Conservation (phyloP, 2,113 vertebrate species). For the Apistogramma diplotaenia region DNA sequence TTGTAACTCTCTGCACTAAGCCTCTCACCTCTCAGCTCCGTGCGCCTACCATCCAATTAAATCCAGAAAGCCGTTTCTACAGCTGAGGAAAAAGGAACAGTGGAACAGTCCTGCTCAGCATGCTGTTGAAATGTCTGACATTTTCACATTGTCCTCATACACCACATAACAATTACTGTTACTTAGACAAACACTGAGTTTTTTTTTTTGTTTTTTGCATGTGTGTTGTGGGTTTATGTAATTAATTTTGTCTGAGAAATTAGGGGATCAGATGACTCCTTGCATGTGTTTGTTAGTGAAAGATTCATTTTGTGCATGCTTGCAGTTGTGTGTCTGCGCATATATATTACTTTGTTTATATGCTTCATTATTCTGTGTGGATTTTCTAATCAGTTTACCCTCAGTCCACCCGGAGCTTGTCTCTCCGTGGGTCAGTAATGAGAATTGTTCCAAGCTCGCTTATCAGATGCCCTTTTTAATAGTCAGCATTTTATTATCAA, state of each 20-base stretch:
- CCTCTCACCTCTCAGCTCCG: constrained; percentile 66
- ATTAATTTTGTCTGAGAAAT: not conserved
- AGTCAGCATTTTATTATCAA: constrained; percentile 50
- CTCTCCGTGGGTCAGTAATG: constrained; percentile 58
- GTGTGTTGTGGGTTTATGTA: not conserved
- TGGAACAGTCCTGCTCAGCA: constrained; percentile 56
- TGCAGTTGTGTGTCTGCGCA: not conserved
- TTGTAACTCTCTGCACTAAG: constrained; percentile 60
- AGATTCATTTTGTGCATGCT: constrained; percentile 1
- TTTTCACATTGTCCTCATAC: constrained; percentile 44
- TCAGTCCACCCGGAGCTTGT: constrained; percentile 8
- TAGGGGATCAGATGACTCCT: not conserved
- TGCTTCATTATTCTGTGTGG: constrained; percentile 37
- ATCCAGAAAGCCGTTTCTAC: constrained; percentile 54
- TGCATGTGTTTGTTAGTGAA: not conserved
- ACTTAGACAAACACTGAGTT: constrained; percentile 29
- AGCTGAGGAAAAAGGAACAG: constrained; percentile 20
- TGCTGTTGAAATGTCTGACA: constrained; percentile 53
- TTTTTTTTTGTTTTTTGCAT: not conserved
- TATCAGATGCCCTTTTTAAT: constrained; percentile 23
- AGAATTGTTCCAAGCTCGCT: constrained; percentile 40
- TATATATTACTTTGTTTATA: constrained; percentile 30
- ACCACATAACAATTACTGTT: constrained; percentile 55
- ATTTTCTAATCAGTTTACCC: constrained; percentile 50
- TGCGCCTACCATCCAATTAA: constrained; percentile 73